These are phyloP conservation scores for Parelbella ahira DNA, from an alignment of 2,888 invertebrate genomes.

Conservation along the genomic window DNA sequence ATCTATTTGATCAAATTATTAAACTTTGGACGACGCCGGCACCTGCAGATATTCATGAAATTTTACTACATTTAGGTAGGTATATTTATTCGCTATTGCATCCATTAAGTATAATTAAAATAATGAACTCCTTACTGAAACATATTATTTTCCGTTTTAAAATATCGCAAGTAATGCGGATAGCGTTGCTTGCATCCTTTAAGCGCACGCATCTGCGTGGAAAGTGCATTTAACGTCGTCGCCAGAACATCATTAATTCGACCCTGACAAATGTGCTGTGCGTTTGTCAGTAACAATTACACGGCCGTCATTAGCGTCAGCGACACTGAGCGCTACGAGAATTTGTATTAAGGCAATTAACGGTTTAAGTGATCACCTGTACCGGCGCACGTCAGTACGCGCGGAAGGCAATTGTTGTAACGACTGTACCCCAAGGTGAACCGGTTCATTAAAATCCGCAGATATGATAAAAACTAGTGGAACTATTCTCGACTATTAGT, in stretches of 20 bases:
- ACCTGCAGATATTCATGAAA: too few relatives aligned
- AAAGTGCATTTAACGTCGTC: slow-evolving; percentile 5
- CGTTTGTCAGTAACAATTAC: slow-evolving; percentile 17
- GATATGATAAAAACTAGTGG: slow-evolving; percentile 25
- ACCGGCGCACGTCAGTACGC: slow-evolving; percentile 28
- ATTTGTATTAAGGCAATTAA: slow-evolving; percentile 11
- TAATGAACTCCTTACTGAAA: neutral
- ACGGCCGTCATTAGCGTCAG: slow-evolving; percentile 4
- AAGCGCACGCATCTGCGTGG: slow-evolving; percentile 2
- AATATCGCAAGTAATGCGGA: too few relatives aligned
- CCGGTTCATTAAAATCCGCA: slow-evolving; percentile 32
- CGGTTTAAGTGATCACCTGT: slow-evolving; percentile 4
- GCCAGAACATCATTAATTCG: slow-evolving; percentile 16
- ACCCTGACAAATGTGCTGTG: slow-evolving; percentile 8
- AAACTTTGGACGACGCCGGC: too few relatives aligned
- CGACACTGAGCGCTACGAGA: slow-evolving; percentile 6
- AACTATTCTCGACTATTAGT: slow-evolving; percentile 12
- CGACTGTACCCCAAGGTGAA: slow-evolving; percentile 30
- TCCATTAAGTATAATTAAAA: too few relatives aligned
- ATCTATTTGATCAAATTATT: too few relatives aligned
- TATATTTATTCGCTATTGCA: too few relatives aligned
- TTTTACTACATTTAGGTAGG: too few relatives aligned
- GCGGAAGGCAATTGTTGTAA: slow-evolving; percentile 35
- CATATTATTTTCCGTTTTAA: neutral
- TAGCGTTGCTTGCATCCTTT: neutral